phyloP scores from a whole-genome alignment of 2,113 vertebrate genomes.

The Neoarius graeffei region DNA sequence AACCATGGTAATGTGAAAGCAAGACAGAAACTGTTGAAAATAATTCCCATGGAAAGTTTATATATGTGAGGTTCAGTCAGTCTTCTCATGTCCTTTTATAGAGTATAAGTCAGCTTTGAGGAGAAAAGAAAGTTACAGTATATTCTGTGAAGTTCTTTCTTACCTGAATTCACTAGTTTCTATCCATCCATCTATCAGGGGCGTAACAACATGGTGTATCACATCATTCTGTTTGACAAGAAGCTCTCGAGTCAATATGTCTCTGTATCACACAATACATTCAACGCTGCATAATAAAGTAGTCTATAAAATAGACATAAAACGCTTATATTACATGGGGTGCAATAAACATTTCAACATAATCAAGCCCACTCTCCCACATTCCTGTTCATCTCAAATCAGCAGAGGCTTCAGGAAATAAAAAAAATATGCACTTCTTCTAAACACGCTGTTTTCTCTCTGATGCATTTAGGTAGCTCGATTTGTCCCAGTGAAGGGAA shows the following conservation, averaged over 20 bases:
- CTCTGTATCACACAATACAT: not conserved
- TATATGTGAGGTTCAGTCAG: constrained; percentile 3
- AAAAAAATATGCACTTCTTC: not conserved
- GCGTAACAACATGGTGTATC: not conserved
- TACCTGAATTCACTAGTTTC: not conserved
- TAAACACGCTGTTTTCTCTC: not conserved
- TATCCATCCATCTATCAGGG: not conserved
- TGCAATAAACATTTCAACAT: constrained; percentile 3
- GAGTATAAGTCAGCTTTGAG: not conserved
- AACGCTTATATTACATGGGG: not conserved
- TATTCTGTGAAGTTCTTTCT: not conserved
- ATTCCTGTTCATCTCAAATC: not conserved
- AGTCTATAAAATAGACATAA: not conserved
- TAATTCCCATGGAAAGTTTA: constrained; percentile 17
- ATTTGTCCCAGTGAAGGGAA: not conserved
- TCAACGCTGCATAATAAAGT: not conserved
- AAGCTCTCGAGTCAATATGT: not conserved
- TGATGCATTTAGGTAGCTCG: not conserved
- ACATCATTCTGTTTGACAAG: not conserved
- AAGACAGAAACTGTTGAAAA: constrained; percentile 51
- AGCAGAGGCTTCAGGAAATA: not conserved
- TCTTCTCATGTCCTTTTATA: not conserved
- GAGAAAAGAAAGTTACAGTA: not conserved
- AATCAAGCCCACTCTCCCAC: not conserved
- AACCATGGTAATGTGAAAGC: constrained; percentile 60